Evolutionary conservation across 23 tunicate species (phyloP).

Genomic region (Trididemnum clinides): DNA sequence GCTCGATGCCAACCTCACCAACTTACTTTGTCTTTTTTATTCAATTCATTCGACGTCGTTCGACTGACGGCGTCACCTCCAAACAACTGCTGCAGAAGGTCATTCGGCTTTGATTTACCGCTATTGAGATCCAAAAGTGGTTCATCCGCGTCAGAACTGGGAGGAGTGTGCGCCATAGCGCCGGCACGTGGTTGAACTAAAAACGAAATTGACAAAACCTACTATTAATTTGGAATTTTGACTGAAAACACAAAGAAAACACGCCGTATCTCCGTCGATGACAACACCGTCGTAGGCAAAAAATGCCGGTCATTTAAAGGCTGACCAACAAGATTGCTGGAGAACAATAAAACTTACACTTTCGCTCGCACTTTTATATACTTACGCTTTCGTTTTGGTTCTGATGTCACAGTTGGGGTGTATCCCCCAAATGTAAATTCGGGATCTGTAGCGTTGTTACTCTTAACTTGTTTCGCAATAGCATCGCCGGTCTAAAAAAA

Average conservation of each 20-base stretch:
- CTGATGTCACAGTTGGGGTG: slow-evolving; percentile 65
- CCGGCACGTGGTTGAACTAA: background rate
- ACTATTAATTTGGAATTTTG: too few relatives aligned
- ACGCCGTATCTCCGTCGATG: too few relatives aligned
- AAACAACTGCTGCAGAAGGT: slow-evolving; percentile 61
- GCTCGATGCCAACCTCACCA: background rate
- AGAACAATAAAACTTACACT: too few relatives aligned
- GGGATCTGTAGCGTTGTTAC: slow-evolving; percentile 7
- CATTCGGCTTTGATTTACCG: slow-evolving; percentile 65
- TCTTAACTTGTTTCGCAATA: background rate
- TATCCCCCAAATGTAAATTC: slow-evolving; percentile 78
- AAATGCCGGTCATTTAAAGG: too few relatives aligned
- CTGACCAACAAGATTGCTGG: too few relatives aligned
- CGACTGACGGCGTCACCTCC: slow-evolving; percentile 46
- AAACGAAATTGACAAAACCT: too few relatives aligned
- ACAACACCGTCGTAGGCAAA: too few relatives aligned
- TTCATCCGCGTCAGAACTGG: slow-evolving; percentile 48
- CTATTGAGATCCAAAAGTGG: slow-evolving; percentile 72
- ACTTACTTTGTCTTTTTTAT: background rate
- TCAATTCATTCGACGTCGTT: background rate
- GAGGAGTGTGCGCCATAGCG: background rate
- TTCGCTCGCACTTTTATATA: too few relatives aligned
- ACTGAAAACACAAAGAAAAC: too few relatives aligned
- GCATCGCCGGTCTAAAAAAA: background rate
- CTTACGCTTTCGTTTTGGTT: slow-evolving; percentile 45